These are phyloP conservation scores for Hydriomena furcata DNA, from an alignment of 2,888 invertebrate genomes.

Conservation along the genomic window DNA sequence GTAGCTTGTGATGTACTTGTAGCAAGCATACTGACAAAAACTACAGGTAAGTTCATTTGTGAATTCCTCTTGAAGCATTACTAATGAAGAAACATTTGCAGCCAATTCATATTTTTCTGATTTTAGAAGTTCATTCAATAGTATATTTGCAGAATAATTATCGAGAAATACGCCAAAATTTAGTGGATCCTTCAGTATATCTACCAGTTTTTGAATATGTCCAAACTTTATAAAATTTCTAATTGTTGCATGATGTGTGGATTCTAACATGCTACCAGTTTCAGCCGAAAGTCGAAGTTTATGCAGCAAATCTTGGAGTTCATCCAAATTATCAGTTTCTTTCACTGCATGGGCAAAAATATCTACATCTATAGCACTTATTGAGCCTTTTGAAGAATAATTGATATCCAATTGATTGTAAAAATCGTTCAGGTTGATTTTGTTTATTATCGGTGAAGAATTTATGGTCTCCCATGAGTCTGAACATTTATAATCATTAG, in stretches of 20 bases:
- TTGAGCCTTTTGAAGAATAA: constrained; percentile 83
- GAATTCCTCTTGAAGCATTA: constrained; percentile 96
- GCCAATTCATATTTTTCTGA: constrained; percentile 87
- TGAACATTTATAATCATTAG: constrained; percentile 88
- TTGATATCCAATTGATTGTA: constrained; percentile 88
- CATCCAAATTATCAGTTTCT: constrained; percentile 84
- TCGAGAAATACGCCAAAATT: constrained; percentile 97
- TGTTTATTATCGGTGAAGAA: constrained; percentile 83
- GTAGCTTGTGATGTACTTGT: constrained; percentile 84
- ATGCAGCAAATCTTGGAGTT: constrained; percentile 88
- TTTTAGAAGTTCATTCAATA: constrained; percentile 91
- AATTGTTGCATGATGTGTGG: constrained; percentile 92
- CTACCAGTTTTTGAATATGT: constrained; percentile 85
- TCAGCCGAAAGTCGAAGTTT: constrained; percentile 89
- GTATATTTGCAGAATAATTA: constrained; percentile 88
- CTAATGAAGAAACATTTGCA: constrained; percentile 88
- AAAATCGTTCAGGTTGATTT: constrained; percentile 86
- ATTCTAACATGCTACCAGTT: constrained; percentile 88
- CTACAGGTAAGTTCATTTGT: constrained; percentile 87
- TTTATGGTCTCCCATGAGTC: constrained; percentile 88
- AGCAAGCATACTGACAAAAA: constrained; percentile 89
- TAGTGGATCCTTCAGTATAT: constrained; percentile 90
- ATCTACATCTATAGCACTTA: constrained; percentile 92
- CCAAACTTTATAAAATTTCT: constrained; percentile 82
- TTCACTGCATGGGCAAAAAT: constrained; percentile 88